Evolutionary conservation across 64 coral and sea anemone genomes (phyloP).

Genomic region (Hydrozoanthus tunicans): DNA sequence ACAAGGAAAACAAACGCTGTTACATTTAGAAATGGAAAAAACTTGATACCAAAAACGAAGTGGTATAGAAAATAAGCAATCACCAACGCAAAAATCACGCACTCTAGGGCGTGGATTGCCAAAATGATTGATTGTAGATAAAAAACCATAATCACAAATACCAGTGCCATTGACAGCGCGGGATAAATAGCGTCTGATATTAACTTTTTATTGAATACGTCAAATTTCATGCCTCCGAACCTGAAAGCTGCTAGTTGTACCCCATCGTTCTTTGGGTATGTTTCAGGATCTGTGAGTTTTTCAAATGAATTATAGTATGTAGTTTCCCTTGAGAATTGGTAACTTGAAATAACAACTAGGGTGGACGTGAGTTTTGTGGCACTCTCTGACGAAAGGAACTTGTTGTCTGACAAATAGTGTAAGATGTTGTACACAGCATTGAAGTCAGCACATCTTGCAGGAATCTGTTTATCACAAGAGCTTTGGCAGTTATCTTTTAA

Average conservation of each 20-base stretch:
- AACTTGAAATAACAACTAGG: not conserved
- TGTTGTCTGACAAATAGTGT: too few species aligned
- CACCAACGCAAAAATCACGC: conserved; percentile 78
- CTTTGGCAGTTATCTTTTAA: not conserved
- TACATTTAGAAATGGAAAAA: conserved; percentile 92
- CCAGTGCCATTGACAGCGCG: conserved; percentile 77
- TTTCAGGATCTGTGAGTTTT: conserved; percentile 24
- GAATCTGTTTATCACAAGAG: conserved; percentile 19
- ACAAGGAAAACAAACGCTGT: conserved; percentile 82
- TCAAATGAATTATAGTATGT: conserved; percentile 58
- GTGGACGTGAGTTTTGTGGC: conserved; percentile 56
- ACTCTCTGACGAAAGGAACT: conserved; percentile 53
- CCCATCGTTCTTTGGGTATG: conserved; percentile 40
- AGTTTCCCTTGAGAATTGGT: not conserved
- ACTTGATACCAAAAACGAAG: conserved; percentile 71
- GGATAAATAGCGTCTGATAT: conserved; percentile 72
- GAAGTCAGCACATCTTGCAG: conserved; percentile 38
- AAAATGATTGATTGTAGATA: conserved; percentile 81
- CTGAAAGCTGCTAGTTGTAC: conserved; percentile 69
- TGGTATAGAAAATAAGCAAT: conserved; percentile 87
- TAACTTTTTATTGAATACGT: conserved; percentile 58
- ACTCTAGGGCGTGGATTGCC: conserved; percentile 65
- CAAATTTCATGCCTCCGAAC: conserved; percentile 60
- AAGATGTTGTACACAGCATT: conserved; percentile 24
- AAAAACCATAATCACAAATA: conserved; percentile 71